Percentiles rank a stretch among this genome's conserved stretches.
Evolutionary conservation across 2,797 vertebrate species (phyloP).

Genomic region (Silurus aristotelis): DNA sequence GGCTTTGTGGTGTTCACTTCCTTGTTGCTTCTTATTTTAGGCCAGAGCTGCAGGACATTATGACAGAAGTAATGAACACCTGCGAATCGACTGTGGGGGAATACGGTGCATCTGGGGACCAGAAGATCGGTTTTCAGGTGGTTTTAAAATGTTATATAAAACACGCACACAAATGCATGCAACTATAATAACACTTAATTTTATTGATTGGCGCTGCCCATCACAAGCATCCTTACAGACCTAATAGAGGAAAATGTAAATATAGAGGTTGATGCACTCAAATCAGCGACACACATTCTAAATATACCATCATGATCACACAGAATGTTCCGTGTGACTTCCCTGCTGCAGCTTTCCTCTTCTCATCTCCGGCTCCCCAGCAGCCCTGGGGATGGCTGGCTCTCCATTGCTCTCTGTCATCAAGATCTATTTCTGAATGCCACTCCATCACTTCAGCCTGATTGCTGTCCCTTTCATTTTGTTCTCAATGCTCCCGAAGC

Average conservation of each 20-base stretch:
- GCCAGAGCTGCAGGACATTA: slow-evolving; percentile 61
- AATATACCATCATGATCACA: background rate
- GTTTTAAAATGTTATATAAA: background rate
- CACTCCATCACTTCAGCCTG: slow-evolving; percentile 41
- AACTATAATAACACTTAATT: background rate
- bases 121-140: slow-evolving; percentile 77
- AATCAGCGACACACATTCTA: background rate
- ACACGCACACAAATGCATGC: background rate
- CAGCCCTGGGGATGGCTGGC: slow-evolving; percentile 28
- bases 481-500: slow-evolving; percentile 39
- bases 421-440: slow-evolving; percentile 47
- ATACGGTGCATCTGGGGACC: slow-evolving; percentile 69
- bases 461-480: slow-evolving; percentile 45
- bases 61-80: slow-evolving; percentile 81
- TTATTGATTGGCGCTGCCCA: background rate
- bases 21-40: slow-evolving; percentile 41
- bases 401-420: slow-evolving; percentile 27
- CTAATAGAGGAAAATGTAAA: background rate
- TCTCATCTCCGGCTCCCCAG: slow-evolving; percentile 20
- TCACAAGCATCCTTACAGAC: background rate
- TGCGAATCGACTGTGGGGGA: slow-evolving; percentile 75
- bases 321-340: background rate
- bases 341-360: slow-evolving; percentile 15
- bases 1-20: slow-evolving; percentile 29
- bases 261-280: background rate